Percentiles rank a stretch among this genome's conserved stretches.
Conservation (phyloP, 1,140 invertebrate genomes). For the Elysia chlorotica region DNA sequence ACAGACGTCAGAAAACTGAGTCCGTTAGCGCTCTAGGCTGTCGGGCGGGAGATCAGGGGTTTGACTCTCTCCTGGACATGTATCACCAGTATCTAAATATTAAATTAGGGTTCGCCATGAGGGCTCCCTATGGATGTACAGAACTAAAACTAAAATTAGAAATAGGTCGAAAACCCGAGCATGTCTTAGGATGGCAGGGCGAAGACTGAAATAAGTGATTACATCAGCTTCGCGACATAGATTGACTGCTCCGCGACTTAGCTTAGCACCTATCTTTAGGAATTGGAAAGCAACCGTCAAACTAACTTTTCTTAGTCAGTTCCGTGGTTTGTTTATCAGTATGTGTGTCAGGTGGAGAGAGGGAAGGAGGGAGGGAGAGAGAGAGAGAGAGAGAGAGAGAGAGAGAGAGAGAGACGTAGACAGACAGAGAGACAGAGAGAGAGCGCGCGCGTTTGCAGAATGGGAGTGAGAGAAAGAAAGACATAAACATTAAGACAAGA, state of each 20-base stretch:
- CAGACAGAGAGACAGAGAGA: not conserved
- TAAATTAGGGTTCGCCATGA: no score
- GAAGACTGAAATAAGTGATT: not conserved
- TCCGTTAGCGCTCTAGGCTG: no score
- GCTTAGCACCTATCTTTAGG: not conserved
- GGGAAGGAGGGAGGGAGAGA: not conserved
- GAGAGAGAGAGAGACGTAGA: not conserved
- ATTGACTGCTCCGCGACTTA: not conserved
- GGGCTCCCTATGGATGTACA: no score
- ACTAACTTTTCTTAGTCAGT: not conserved
- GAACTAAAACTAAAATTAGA: no score
- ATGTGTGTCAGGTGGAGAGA: not conserved
- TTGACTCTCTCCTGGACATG: no score
- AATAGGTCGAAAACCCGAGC: no score
- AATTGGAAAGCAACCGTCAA: not conserved
- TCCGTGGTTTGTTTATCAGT: not conserved
- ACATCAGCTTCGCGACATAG: not conserved
- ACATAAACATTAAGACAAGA: not conserved
- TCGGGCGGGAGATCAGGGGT: no score
- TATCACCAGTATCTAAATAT: no score
- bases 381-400: constrained; percentile 2
- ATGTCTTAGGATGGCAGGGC: no score
- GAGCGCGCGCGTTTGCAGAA: not conserved
- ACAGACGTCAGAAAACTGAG: no score
- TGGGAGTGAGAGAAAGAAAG: not conserved